phyloP scores from a whole-genome alignment of 2,113 vertebrate genomes.

The Coreoperca whiteheadi region DNA sequence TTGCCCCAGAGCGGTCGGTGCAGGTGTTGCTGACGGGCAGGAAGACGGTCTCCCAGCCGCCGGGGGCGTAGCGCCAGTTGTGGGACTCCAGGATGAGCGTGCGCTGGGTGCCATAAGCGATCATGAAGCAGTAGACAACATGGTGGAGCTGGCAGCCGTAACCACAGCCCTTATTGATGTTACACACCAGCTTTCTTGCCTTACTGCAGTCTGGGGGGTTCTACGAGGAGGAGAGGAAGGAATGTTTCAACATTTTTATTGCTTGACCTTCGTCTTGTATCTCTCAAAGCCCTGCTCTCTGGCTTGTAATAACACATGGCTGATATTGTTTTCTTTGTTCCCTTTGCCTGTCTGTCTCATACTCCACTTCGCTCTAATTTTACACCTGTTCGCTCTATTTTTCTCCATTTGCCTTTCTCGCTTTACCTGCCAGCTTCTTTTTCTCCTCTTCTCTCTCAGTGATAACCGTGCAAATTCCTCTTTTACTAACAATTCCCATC shows the following conservation, averaged over 20 bases:
- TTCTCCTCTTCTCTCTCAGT: neutral
- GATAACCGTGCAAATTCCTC: neutral
- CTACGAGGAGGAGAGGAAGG: conserved; percentile 74
- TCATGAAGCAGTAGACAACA: conserved; percentile 99
- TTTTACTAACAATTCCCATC: neutral
- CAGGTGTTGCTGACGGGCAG: conserved; percentile 96
- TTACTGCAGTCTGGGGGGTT: conserved; percentile 98
- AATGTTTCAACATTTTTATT: conserved; percentile 68
- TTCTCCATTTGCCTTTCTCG: conserved; percentile 11
- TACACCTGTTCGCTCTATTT: conserved; percentile 5
- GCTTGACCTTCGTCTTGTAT: conserved; percentile 63
- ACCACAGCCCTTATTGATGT: conserved; percentile 99
- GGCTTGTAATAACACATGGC: conserved; percentile 70
- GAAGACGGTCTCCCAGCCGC: conserved; percentile 98
- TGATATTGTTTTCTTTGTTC: conserved; percentile 64
- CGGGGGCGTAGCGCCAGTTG: conserved; percentile 97
- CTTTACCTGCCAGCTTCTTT: neutral
- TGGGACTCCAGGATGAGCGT: conserved; percentile 97
- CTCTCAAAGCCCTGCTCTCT: conserved; percentile 51
- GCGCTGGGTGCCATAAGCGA: conserved; percentile 95
- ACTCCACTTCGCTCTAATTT: conserved; percentile 38
- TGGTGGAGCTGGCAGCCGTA: conserved; percentile 99
- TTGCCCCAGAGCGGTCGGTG: conserved; percentile 91
- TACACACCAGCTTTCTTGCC: conserved; percentile 96
- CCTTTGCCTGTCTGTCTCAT: conserved; percentile 23